Evolutionary conservation across 2,888 invertebrate genomes (phyloP).

Genomic region (Epirrhoe alternata): DNA sequence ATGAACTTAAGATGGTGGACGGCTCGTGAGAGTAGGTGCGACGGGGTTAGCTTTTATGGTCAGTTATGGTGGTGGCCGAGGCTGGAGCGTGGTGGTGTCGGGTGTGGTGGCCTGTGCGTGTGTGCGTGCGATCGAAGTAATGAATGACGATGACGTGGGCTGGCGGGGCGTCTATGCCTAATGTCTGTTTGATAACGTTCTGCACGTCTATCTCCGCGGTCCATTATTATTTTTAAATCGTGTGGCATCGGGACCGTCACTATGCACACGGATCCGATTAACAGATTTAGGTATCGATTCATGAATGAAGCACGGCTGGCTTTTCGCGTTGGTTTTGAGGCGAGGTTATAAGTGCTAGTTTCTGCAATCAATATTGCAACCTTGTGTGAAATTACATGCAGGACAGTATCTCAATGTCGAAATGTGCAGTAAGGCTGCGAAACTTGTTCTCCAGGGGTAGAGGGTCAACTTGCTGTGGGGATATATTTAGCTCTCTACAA

Average conservation of each 20-base stretch:
- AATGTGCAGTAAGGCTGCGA: constrained; percentile 45
- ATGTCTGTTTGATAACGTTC: constrained; percentile 75
- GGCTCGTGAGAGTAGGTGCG: constrained; percentile 64
- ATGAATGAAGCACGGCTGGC: constrained; percentile 26
- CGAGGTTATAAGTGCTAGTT: constrained; percentile 25
- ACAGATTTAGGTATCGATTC: constrained; percentile 30
- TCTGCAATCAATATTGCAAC: constrained; percentile 67
- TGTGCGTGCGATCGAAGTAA: constrained; percentile 80
- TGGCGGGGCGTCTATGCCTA: constrained; percentile 55
- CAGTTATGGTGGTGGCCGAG: constrained; percentile 48
- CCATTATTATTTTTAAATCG: constrained; percentile 76
- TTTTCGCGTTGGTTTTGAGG: constrained; percentile 17
- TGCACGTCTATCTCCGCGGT: constrained; percentile 46
- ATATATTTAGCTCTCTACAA: neutral
- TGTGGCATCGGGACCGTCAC: constrained; percentile 42
- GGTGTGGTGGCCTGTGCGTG: constrained; percentile 61
- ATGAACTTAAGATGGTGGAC: constrained; percentile 85
- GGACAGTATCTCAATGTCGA: constrained; percentile 47
- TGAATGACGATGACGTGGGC: constrained; percentile 81
- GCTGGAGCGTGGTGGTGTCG: constrained; percentile 43
- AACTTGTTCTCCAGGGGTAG: constrained; percentile 13
- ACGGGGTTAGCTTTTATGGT: constrained; percentile 59
- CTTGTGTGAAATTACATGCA: constrained; percentile 56
- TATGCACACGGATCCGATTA: constrained; percentile 27
- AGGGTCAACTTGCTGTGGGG: neutral